Percentiles rank a stretch among this genome's conserved stretches.
Evolutionary conservation across 2,113 vertebrate genomes (phyloP).

Genomic region (Actinemys pallida): DNA sequence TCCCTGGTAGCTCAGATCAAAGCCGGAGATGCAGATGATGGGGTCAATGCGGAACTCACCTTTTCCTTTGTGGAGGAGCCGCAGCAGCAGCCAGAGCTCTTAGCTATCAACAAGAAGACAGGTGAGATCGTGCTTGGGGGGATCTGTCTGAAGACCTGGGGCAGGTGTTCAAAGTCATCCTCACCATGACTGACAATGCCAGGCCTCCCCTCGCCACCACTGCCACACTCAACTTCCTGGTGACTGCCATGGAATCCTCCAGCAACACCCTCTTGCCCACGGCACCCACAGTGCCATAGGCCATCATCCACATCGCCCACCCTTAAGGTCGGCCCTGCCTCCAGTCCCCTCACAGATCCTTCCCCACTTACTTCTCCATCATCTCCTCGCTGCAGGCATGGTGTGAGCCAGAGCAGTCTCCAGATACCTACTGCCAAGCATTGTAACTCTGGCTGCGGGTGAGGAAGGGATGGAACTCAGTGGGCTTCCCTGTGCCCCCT

Average conservation of each 20-base stretch:
- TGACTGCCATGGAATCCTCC: conserved; percentile 82
- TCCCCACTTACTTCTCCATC: not conserved
- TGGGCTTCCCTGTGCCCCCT: not conserved
- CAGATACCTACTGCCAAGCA: not conserved
- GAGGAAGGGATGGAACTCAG: not conserved
- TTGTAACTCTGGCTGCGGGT: not conserved
- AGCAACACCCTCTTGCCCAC: conserved; percentile 46
- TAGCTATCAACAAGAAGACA: conserved; percentile 87
- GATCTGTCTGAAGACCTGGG: conserved; percentile 88
- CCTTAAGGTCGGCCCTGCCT: not conserved
- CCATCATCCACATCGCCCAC: not conserved
- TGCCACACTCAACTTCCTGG: conserved; percentile 86
- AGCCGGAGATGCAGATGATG: conserved; percentile 91
- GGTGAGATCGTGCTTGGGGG: conserved; percentile 87
- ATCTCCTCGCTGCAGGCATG: not conserved
- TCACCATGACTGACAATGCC: conserved; percentile 88
- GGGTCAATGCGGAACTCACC: conserved; percentile 88
- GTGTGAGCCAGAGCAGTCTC: not conserved
- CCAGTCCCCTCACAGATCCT: not conserved
- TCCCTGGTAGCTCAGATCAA: conserved; percentile 89
- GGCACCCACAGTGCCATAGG: not conserved
- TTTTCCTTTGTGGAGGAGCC: conserved; percentile 86
- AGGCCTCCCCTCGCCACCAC: conserved; percentile 88
- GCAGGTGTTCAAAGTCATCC: conserved; percentile 84
- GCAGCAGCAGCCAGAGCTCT: conserved; percentile 82